Evolutionary conservation across 2,113 vertebrate genomes (phyloP).

Genomic region (Thinocorus orbignyianus): DNA sequence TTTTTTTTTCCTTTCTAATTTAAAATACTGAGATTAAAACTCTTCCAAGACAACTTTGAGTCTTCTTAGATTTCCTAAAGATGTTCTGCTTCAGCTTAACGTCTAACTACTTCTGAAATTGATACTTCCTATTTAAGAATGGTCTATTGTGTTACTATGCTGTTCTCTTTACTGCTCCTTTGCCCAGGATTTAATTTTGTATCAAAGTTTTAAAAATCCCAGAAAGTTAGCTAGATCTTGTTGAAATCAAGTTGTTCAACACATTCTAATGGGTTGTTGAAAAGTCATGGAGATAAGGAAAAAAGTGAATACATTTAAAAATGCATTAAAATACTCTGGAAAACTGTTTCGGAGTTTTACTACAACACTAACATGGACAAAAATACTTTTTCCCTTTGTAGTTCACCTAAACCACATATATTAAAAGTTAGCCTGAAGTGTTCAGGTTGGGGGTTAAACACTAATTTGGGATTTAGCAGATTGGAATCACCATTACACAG

Average conservation of each 20-base stretch:
- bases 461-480: background rate
- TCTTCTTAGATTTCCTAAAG: background rate
- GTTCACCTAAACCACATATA: background rate
- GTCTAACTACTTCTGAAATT: background rate
- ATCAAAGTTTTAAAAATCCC: background rate
- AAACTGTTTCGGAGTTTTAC: background rate
- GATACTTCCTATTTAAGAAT: background rate
- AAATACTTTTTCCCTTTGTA: background rate
- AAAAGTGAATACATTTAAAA: background rate
- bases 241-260: background rate
- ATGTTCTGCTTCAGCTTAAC: background rate
- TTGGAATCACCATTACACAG: background rate
- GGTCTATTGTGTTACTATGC: background rate
- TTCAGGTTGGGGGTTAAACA: rapidly evolving
- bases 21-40: background rate
- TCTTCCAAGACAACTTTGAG: background rate
- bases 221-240: background rate
- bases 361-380: background rate
- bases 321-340: background rate
- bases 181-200: background rate
- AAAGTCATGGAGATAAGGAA: background rate
- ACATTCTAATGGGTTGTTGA: background rate
- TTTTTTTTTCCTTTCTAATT: background rate
- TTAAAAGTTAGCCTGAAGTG: background rate
- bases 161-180: background rate